Base-by-base conservation (phyloP, 2,888 invertebrate species). In the Sarcophaga carnaria region DNA sequence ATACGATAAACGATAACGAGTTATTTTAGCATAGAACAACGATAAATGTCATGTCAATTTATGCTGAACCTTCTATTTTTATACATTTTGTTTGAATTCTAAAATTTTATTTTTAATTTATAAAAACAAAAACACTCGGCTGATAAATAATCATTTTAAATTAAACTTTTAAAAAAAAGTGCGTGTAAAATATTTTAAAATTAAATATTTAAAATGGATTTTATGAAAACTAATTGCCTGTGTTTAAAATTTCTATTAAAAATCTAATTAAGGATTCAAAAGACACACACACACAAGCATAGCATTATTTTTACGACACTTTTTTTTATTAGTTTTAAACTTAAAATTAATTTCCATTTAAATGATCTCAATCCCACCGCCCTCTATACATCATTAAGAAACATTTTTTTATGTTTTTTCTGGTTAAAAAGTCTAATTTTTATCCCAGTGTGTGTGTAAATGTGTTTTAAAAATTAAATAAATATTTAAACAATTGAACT, bases 41-140 rank as follows among this genome's bases (percentile, higher is more conserved):
- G 25, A 81, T 81, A 75, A 81, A 75, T 75, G 69, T 63, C 75
- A 70, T 69, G 63, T 37, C 62, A 81, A 75, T 63, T 80, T 81
- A 75, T 49, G 4, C 3, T 54, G 54, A 1, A 54, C 0, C 1
- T 1, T 54, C 17, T 54, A 17, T 54, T 14, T 49, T 3, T 25
- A 25, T 3, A 37, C 2, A 37, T 37, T 37, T 37, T 1, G 37
- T 54, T 54, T 54, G 54, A 0, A 54, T 17, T 54, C 10, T 54
- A 54, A 54, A 54, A 17, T 54, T 54, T 8, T 37, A 2, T 37
- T 37, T 27, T 37, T 37, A 37, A 37, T 37, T 37, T 37, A 8
- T 37, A 37, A 37, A 37, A 37, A 37, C 37, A 37, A 37, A 37
- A 37, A 37, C 37, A 22, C 6, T 37, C 2, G 37, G 2, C 37